These are phyloP conservation scores for Formica selysi DNA, from an alignment of 1,140 invertebrate genomes.

Conservation along the genomic window DNA sequence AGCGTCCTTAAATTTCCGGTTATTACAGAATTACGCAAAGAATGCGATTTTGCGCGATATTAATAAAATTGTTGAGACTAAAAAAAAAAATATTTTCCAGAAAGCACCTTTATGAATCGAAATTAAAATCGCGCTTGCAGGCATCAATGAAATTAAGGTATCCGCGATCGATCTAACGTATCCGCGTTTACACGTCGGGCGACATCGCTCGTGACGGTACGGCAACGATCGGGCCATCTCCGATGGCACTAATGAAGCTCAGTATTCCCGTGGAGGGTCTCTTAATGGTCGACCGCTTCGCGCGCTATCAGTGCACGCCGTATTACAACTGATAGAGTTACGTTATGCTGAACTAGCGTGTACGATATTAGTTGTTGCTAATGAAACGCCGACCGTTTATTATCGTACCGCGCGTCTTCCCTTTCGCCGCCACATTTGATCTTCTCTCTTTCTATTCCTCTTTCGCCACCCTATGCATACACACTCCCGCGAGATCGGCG, in stretches of 20 bases:
- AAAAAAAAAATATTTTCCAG: background rate
- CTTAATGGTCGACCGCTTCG: constrained; percentile 66
- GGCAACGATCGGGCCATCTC: background rate
- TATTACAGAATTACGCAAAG: background rate
- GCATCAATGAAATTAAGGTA: constrained; percentile 37
- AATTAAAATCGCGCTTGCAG: background rate
- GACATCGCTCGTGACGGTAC: constrained; percentile 39
- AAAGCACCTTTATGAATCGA: background rate
- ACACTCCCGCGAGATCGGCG: constrained; percentile 52
- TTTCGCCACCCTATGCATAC: background rate
- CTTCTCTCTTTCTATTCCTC: background rate
- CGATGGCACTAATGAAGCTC: constrained; percentile 64
- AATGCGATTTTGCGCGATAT: background rate
- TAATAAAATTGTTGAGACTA: background rate
- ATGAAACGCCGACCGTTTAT: constrained; percentile 73
- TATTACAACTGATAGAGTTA: constrained; percentile 73
- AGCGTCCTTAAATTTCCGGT: background rate
- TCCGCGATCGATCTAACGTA: constrained; percentile 20
- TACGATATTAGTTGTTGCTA: constrained; percentile 73
- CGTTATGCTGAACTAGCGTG: constrained; percentile 71
- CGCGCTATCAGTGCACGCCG: constrained; percentile 64
- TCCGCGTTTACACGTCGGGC: constrained; percentile 34
- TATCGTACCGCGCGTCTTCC: constrained; percentile 50
- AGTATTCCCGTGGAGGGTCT: constrained; percentile 60
- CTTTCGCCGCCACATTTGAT: background rate